These are phyloP conservation scores for Dinomys branickii DNA, from an alignment of 2,113 vertebrate species.

Conservation along the genomic window DNA sequence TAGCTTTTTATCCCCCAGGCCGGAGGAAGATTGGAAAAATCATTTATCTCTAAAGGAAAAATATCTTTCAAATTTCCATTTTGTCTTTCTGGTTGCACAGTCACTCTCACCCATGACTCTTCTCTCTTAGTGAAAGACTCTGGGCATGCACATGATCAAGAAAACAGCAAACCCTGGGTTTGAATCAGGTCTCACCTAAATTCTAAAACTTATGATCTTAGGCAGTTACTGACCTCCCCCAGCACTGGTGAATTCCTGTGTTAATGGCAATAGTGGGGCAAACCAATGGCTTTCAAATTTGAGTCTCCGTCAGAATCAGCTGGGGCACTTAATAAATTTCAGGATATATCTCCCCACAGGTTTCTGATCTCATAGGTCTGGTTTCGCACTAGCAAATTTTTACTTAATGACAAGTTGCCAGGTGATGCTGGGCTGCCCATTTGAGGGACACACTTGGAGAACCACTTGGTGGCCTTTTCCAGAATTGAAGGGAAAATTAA, in stretches of 20 bases:
- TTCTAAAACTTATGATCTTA: neutral
- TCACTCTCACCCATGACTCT: neutral
- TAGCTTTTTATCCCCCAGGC: neutral
- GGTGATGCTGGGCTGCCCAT: fast-evolving
- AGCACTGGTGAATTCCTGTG: neutral
- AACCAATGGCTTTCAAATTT: neutral
- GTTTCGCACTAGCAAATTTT: fast-evolving
- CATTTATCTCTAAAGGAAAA: neutral
- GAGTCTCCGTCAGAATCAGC: neutral
- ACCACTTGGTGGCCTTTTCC: neutral
- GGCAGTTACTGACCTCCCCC: neutral
- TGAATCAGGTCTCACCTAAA: neutral
- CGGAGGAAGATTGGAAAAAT: neutral
- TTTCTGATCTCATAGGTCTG: too few relatives aligned
- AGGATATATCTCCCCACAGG: fast-evolving
- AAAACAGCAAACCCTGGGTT: neutral
- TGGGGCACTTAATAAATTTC: neutral
- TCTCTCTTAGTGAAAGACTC: neutral
- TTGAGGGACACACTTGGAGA: neutral
- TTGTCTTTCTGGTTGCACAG: neutral
- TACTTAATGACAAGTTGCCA: neutral
- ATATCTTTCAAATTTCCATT: neutral
- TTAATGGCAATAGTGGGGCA: neutral
- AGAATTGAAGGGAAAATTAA: neutral
- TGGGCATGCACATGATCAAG: neutral